These are phyloP conservation scores for Saturnia pavonia DNA, from an alignment of 2,888 invertebrate genomes.

Conservation along the genomic window DNA sequence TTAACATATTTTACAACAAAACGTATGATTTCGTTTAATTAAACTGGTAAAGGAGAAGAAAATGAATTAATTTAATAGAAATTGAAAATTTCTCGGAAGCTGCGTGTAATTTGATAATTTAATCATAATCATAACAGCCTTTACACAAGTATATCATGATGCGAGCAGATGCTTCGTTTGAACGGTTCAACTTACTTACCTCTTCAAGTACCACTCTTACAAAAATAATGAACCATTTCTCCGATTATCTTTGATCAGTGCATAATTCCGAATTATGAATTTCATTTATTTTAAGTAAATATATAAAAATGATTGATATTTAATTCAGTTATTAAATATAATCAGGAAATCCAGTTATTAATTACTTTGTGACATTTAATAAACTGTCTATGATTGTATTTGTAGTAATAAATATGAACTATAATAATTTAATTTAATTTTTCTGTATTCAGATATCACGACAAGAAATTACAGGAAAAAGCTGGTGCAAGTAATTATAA, in stretches of 20 bases:
- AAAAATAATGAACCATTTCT: not conserved
- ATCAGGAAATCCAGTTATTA: not conserved
- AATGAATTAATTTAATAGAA: slow-evolving; percentile 41
- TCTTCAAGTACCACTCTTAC: not conserved
- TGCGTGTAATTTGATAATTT: slow-evolving; percentile 43
- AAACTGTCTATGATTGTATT: too few relatives aligned
- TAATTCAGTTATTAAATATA: not conserved
- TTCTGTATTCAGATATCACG: too few relatives aligned
- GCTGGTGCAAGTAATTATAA: too few relatives aligned
- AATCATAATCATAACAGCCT: slow-evolving; percentile 42
- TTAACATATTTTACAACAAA: slow-evolving; percentile 10
- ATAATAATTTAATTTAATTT: too few relatives aligned
- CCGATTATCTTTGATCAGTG: not conserved
- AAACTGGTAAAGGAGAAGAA: slow-evolving; percentile 13
- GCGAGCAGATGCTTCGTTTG: slow-evolving; percentile 30
- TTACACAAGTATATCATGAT: slow-evolving; percentile 32
- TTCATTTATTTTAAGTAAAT: not conserved
- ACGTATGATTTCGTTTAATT: slow-evolving; percentile 6
- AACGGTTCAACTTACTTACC: slow-evolving; percentile 3
- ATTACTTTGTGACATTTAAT: too few relatives aligned
- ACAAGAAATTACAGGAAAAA: too few relatives aligned
- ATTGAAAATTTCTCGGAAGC: slow-evolving; percentile 30
- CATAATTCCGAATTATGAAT: not conserved
- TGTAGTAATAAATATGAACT: too few relatives aligned
- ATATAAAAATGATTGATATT: not conserved